A percentile compares a stretch with the other conserved stretches of the same genome.
Evolutionary conservation across 2,888 invertebrate species (phyloP).

Genomic region (Cephus sareptanus): DNA sequence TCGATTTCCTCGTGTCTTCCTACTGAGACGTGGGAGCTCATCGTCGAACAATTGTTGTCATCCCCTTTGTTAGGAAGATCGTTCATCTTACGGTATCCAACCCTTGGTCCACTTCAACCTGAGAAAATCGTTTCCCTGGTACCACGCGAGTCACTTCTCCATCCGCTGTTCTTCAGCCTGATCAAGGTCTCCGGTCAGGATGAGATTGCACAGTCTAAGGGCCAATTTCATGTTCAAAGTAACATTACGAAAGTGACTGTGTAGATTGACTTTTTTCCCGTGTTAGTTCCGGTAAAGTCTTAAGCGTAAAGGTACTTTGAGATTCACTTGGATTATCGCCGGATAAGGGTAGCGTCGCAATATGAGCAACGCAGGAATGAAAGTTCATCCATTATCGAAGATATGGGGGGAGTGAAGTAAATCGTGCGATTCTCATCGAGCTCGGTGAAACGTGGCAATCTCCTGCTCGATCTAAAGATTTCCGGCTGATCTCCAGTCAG

Average conservation of each 20-base stretch:
- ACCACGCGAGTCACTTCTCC: not conserved
- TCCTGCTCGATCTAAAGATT: constrained; percentile 40
- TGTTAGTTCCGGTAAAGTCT: not conserved
- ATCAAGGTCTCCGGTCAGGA: not conserved
- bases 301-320: not conserved
- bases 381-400: constrained; percentile 48
- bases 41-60: not conserved
- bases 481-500: constrained; percentile 39
- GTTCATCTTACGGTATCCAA: not conserved
- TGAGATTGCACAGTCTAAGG: not conserved
- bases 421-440: constrained; percentile 47
- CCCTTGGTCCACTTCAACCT: not conserved
- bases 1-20: not conserved
- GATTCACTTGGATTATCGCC: not conserved
- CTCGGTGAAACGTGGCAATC: constrained; percentile 23
- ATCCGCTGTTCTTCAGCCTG: not conserved
- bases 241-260: not conserved
- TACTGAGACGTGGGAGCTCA: not conserved
- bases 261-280: not conserved
- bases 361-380: not conserved
- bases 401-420: constrained; percentile 37
- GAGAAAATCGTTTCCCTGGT: not conserved
- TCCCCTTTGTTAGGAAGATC: not conserved
- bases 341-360: not conserved
- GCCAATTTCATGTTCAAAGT: not conserved